Evolutionary conservation across 2,113 vertebrate species (phyloP).

Genomic region (Neopipo cinnamomea): DNA sequence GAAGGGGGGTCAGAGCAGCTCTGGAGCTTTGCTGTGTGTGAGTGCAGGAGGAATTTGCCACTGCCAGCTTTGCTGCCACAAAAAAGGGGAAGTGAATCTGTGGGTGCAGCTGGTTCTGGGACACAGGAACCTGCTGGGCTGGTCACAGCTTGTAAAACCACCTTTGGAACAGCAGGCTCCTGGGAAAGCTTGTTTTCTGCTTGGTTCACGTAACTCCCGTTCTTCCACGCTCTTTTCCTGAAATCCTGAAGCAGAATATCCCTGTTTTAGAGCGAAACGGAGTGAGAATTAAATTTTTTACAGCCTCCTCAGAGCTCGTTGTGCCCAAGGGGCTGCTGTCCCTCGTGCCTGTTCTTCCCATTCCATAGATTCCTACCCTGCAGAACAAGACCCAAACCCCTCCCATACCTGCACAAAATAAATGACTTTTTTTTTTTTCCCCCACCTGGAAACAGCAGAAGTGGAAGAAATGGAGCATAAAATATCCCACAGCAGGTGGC

Average conservation of each 20-base stretch:
- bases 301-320: no score
- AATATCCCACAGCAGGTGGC: neutral
- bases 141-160: rapidly evolving
- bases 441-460: neutral
- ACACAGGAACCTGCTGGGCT: no score
- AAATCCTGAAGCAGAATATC: no score
- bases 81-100: rapidly evolving
- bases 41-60: neutral
- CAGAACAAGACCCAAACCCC: rapidly evolving
- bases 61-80: neutral
- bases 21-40: rapidly evolving
- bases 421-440: neutral
- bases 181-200: rapidly evolving
- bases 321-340: neutral
- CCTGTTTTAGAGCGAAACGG: rapidly evolving
- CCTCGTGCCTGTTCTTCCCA: neutral
- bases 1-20: neutral
- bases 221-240: rapidly evolving
- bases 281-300: no score
- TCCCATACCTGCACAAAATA: neutral
- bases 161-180: rapidly evolving
- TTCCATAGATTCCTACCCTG: rapidly evolving
- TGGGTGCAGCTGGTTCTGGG: neutral
- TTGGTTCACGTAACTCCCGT: rapidly evolving
- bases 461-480: neutral